Evolutionary conservation across 2,113 vertebrate genomes (phyloP).

Genomic region (Synodontis membranacea): DNA sequence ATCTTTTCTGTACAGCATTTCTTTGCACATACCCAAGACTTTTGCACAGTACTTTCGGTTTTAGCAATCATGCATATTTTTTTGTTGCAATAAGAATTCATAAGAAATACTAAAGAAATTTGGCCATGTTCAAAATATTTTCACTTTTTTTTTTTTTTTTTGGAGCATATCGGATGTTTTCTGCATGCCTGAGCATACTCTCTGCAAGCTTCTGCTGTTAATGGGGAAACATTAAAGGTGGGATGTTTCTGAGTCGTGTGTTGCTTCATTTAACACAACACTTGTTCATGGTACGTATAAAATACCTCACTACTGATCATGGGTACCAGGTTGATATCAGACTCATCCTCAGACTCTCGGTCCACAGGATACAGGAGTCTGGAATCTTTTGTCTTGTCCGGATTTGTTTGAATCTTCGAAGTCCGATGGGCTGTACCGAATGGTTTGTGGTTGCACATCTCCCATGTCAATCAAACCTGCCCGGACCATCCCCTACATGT

Average conservation of each 20-base stretch:
- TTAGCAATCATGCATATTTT: no score
- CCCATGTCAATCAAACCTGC: neutral
- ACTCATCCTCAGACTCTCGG: neutral
- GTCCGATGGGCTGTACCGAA: neutral
- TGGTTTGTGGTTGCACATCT: neutral
- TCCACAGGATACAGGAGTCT: neutral
- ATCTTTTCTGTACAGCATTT: no score
- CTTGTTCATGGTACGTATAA: neutral
- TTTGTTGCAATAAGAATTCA: no score
- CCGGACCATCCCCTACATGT: neutral
- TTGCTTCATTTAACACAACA: neutral
- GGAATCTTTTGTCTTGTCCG: neutral
- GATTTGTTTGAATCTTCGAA: neutral
- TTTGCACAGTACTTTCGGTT: no score
- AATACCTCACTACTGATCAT: neutral
- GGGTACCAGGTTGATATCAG: neutral
- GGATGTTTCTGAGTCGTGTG: neutral
- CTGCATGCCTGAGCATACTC: neutral
- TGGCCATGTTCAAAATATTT: neutral
- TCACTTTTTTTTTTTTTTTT: neutral
- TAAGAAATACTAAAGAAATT: neutral
- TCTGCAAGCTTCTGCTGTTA: neutral
- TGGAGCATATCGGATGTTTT: neutral
- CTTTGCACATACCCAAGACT: no score
- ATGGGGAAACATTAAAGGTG: neutral